Evolutionary conservation across 1,140 invertebrate genomes (phyloP).

Genomic region (Octopus bimaculoides): DNA sequence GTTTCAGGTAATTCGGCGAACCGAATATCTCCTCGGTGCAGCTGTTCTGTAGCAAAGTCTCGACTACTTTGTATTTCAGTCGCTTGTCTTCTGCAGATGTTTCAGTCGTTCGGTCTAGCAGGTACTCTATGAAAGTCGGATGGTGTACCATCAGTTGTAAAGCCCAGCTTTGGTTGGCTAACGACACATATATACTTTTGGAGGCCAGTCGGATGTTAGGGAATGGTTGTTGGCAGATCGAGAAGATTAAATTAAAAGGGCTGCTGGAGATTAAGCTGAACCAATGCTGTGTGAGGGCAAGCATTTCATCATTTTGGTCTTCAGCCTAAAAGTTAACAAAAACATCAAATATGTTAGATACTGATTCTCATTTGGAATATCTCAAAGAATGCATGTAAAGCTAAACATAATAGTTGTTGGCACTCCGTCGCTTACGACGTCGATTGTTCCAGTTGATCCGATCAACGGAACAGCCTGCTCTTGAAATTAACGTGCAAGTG

Average conservation of each 20-base stretch:
- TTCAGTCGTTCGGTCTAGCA: slow-evolving; percentile 71
- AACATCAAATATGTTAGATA: too few relatives aligned
- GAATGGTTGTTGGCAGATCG: slow-evolving; percentile 66
- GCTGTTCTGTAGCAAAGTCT: slow-evolving; percentile 62
- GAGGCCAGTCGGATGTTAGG: slow-evolving; percentile 62
- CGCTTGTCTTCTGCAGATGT: slow-evolving; percentile 69
- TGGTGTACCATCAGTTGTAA: slow-evolving; percentile 63
- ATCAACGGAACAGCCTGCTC: too few relatives aligned
- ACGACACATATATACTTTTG: slow-evolving; percentile 58
- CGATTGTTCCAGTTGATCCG: too few relatives aligned
- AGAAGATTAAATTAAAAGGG: slow-evolving; percentile 62
- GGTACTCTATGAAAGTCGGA: slow-evolving; percentile 72
- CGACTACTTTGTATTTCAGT: slow-evolving; percentile 72
- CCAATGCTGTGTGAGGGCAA: slow-evolving; percentile 64
- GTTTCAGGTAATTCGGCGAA: slow-evolving; percentile 61
- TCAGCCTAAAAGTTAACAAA: slow-evolving; percentile 32
- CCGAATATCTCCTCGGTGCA: slow-evolving; percentile 67
- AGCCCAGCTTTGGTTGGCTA: slow-evolving; percentile 66
- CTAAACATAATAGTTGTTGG: too few relatives aligned
- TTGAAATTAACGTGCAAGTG: too few relatives aligned
- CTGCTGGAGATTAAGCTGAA: slow-evolving; percentile 61
- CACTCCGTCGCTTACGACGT: too few relatives aligned
- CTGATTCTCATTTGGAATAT: too few relatives aligned
- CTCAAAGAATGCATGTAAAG: too few relatives aligned
- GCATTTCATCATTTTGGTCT: slow-evolving; percentile 56